Evolutionary conservation across 2,797 vertebrate species (phyloP).

Genomic region (Anableps anableps): DNA sequence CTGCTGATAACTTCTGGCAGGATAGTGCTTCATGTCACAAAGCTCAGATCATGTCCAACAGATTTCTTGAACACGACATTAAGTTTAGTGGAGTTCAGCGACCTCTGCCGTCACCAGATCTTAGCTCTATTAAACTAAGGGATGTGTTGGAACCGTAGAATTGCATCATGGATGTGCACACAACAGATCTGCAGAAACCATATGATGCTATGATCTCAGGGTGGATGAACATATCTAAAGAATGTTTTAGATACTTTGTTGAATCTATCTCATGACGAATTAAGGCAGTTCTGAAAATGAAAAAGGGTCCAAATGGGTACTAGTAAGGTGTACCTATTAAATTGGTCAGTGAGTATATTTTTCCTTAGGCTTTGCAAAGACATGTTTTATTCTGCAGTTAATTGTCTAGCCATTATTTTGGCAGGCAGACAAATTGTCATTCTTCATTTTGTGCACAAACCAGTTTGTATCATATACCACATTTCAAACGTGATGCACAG

Average conservation of each 20-base stretch:
- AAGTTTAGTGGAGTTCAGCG: not conserved
- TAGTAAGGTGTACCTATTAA: not conserved
- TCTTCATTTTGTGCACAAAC: slow-evolving; percentile 4
- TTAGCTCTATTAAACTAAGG: not conserved
- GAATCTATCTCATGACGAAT: not conserved
- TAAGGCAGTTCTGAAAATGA: too few relatives aligned
- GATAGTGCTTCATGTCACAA: not conserved
- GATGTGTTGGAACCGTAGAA: not conserved
- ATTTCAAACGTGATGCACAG: slow-evolving; percentile 28
- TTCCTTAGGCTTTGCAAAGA: not conserved
- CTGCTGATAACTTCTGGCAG: not conserved
- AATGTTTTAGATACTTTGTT: not conserved
- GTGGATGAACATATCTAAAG: not conserved
- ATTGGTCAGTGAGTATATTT: not conserved
- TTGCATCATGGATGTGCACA: not conserved
- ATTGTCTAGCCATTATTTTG: not conserved
- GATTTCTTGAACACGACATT: not conserved
- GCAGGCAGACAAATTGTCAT: not conserved
- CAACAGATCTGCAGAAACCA: not conserved
- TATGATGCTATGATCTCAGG: not conserved
- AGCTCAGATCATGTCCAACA: not conserved
- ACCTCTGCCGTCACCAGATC: not conserved
- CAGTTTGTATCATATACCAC: slow-evolving; percentile 10
- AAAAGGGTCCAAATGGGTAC: not conserved
- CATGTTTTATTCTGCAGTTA: not conserved